Evolutionary conservation across 1,140 invertebrate species (phyloP), one percentile per base, ranked within the genome.

Genomic region (Anadara kagoshimensis): DNA sequence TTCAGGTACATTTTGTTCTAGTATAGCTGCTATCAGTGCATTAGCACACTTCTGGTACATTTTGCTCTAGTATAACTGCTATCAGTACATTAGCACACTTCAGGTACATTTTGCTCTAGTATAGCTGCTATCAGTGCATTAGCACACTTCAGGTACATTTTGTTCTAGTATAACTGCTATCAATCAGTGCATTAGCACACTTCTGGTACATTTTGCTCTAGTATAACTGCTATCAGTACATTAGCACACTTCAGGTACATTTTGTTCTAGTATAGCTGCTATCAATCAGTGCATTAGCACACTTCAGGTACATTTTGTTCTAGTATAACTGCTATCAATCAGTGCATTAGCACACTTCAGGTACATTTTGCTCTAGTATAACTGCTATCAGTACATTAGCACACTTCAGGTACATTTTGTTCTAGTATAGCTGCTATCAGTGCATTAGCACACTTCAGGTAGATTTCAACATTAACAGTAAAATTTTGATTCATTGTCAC

Each of bases 151-250:
- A n/a, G n/a, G n/a, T n/a, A n/a, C n/a, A n/a, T n/a, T 98, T 90
- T 95, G 94, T 90, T 93, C 95, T 18, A 96, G 95, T 66, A 93
- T 98, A 72, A 96, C 97, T 36, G 93, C 95, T 45, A 90, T 98
- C n/a, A n/a, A n/a, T n/a, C 24, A 92, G 94, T 43, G 94, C 96
- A 3, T 89, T 99, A 7, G 92, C 93, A 72, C 96, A 98, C 91
- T 98, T 88, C 74, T 85, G 83, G 85, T 86, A 64, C 11, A n/a
- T 44, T 2, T 14, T 20, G 53, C 5, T 57, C 5, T 24, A 47
- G 16, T n/a, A n/a, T n/a, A n/a, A n/a, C n/a, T n/a, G n/a, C n/a
- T n/a, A n/a, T n/a, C n/a, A 47, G 16, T 47, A 47, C 16, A 10
- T 10, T 8, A 16, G 16, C 16, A 47, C 8, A 47, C 8, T 47